Evolutionary conservation across 1,140 invertebrate species (phyloP).

Genomic region (Nebria ingens): DNA sequence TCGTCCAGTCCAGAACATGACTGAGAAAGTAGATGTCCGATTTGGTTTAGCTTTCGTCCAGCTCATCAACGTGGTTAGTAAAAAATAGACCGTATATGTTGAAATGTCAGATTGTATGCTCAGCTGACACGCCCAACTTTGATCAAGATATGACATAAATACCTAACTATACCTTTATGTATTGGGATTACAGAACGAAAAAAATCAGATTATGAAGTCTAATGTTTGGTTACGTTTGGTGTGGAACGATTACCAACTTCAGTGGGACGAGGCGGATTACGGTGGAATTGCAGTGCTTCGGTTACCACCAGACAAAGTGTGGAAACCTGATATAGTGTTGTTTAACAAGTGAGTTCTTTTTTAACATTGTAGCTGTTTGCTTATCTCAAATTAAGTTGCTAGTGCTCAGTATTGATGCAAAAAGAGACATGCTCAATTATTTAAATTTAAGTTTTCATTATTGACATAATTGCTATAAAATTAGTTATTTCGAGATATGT

Average conservation of each 20-base stretch:
- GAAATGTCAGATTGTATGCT: no score
- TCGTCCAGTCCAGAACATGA: constrained; percentile 95
- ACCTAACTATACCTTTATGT: background rate
- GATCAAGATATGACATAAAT: no score
- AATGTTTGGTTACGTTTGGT: constrained; percentile 95
- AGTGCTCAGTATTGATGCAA: background rate
- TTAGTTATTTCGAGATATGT: no score
- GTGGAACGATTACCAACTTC: constrained; percentile 96
- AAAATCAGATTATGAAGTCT: constrained; percentile 98
- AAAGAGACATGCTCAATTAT: background rate
- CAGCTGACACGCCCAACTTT: constrained; percentile 1
- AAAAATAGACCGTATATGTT: background rate
- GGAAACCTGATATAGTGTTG: constrained; percentile 98
- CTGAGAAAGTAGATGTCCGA: constrained; percentile 89
- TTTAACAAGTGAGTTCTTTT: constrained; percentile 92
- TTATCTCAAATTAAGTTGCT: no score
- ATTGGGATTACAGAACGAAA: constrained; percentile 76
- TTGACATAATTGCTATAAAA: background rate
- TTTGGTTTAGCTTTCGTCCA: constrained; percentile 97
- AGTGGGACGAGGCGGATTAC: constrained; percentile 97
- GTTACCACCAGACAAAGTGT: constrained; percentile 96
- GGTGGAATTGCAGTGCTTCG: constrained; percentile 92
- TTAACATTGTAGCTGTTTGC: no score
- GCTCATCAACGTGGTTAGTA: constrained; percentile 96
- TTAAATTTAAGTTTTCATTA: background rate